A percentile compares a stretch with the other conserved stretches of the same genome.
These are phyloP conservation scores for Cephus rjabovi DNA, from an alignment of 2,888 invertebrate species.

Conservation along the genomic window DNA sequence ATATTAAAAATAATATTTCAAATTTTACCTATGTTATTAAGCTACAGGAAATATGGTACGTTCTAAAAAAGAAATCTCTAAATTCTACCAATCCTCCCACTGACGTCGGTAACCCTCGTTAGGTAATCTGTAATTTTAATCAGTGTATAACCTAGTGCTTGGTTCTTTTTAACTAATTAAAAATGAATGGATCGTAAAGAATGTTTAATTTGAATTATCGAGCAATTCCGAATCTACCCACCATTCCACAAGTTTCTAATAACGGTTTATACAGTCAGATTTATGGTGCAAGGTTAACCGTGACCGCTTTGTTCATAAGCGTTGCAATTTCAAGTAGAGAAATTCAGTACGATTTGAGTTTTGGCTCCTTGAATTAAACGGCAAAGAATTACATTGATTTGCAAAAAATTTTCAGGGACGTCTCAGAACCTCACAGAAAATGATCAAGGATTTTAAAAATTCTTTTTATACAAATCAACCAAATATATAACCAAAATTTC, in stretches of 20 bases:
- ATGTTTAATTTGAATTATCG: neutral
- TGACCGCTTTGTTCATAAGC: neutral
- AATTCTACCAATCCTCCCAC: too few species aligned
- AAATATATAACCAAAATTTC: neutral
- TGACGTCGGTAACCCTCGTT: too few species aligned
- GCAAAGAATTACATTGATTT: neutral
- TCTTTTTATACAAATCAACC: neutral
- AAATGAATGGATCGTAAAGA: neutral
- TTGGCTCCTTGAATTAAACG: neutral
- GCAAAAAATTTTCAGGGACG: neutral
- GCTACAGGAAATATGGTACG: too few species aligned
- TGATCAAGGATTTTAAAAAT: too few species aligned
- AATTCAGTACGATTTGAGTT: constrained; percentile 1
- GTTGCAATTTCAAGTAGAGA: neutral
- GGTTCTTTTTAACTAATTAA: neutral
- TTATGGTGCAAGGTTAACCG: constrained; percentile 1
- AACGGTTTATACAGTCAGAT: neutral
- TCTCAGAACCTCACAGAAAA: neutral
- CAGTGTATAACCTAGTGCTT: too few species aligned
- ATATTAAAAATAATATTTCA: too few species aligned
- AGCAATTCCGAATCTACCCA: neutral
- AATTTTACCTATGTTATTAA: too few species aligned
- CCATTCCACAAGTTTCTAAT: neutral
- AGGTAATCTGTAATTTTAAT: too few species aligned
- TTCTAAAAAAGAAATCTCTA: too few species aligned